Conservation (phyloP, 2,113 vertebrate species). For the Malurus cyaneus region DNA sequence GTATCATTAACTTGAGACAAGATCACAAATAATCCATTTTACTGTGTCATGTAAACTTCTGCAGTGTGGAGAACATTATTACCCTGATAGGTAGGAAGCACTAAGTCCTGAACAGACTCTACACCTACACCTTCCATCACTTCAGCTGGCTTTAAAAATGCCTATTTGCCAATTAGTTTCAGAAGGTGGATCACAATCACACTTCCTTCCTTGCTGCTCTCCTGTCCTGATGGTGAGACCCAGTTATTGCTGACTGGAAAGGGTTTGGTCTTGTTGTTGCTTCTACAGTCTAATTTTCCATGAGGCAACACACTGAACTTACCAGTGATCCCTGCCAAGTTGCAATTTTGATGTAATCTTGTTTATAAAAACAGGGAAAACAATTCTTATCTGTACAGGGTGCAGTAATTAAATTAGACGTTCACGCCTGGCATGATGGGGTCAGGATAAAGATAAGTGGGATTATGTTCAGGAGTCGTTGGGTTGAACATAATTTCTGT, state of each 20-base stretch:
- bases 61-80: neutral
- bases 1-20: neutral
- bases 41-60: neutral
- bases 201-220: neutral
- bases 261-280: constrained; percentile 13
- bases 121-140: neutral
- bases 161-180: neutral
- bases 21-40: neutral
- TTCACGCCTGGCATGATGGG: neutral
- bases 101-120: neutral
- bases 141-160: neutral
- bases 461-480: neutral
- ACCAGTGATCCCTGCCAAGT: constrained; percentile 18
- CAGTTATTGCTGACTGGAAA: neutral
- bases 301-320: constrained; percentile 36
- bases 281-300: constrained; percentile 37
- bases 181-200: neutral
- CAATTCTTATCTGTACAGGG: constrained; percentile 28
- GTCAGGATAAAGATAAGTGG: neutral
- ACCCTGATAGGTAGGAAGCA: neutral
- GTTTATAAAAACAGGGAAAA: constrained; percentile 48
- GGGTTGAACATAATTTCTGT: neutral
- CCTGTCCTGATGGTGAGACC: neutral
- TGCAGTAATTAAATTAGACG: constrained; percentile 10
- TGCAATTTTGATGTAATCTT: constrained; percentile 61